A percentile compares a stretch with the other conserved stretches of the same genome.
These are phyloP conservation scores for Spea bombifrons DNA, from an alignment of 2,113 vertebrate species.

Conservation along the genomic window DNA sequence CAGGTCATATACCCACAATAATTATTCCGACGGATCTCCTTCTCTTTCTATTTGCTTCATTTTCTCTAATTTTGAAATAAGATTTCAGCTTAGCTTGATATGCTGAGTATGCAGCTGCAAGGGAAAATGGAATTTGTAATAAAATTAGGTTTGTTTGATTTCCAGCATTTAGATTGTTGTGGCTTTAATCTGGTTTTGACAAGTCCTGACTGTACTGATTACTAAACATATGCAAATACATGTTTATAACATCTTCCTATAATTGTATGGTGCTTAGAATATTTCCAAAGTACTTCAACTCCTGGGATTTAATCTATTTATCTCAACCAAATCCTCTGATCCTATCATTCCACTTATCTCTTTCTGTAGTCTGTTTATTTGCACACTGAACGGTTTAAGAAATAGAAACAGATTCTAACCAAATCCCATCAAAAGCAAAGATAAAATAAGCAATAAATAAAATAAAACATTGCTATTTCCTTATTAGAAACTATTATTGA, in stretches of 20 bases:
- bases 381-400: background rate
- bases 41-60: background rate
- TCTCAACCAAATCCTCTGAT: slow-evolving; percentile 18
- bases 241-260: slow-evolving; percentile 31
- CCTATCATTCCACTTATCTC: background rate
- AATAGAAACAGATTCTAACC: too few relatives aligned
- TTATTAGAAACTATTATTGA: too few relatives aligned
- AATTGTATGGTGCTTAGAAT: slow-evolving; percentile 31
- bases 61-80: slow-evolving; percentile 17
- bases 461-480: too few relatives aligned
- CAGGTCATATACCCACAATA: slow-evolving; percentile 1
- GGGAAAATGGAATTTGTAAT: slow-evolving; percentile 35
- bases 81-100: slow-evolving; percentile 14
- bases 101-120: slow-evolving; percentile 23
- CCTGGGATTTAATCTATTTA: slow-evolving; percentile 19
- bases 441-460: too few relatives aligned
- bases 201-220: slow-evolving; percentile 34
- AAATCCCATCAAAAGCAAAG: too few relatives aligned
- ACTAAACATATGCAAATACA: slow-evolving; percentile 35
- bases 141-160: slow-evolving; percentile 41
- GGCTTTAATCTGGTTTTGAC: slow-evolving; percentile 30
- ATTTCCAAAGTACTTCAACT: slow-evolving; percentile 27
- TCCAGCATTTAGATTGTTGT: slow-evolving; percentile 24
- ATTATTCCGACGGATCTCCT: slow-evolving; percentile 9
- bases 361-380: slow-evolving; percentile 18